A percentile compares a stretch with the other conserved stretches of the same genome.
Evolutionary conservation across 2,797 vertebrate species (phyloP).

Genomic region (Ciconia nigra): DNA sequence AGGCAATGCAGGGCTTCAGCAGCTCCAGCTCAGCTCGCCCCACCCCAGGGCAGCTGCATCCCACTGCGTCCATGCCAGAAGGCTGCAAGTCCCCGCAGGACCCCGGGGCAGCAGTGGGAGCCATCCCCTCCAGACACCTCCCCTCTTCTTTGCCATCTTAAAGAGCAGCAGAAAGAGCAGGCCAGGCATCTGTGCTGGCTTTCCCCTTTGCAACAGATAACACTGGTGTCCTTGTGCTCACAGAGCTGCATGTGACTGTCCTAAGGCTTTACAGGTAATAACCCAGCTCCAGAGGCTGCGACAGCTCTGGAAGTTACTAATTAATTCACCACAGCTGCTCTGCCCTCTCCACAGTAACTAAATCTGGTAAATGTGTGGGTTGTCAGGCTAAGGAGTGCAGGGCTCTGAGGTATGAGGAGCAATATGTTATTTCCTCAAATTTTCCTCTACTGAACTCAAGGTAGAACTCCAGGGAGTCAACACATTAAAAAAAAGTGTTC

Average conservation of each 20-base stretch:
- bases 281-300: background rate
- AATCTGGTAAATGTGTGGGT: background rate
- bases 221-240: background rate
- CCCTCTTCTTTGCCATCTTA: background rate
- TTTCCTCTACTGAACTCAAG: background rate
- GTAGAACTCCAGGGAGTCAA: background rate
- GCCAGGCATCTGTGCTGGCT: background rate
- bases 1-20: background rate
- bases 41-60: background rate
- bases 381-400: background rate
- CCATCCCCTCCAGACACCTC: background rate
- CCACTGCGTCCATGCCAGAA: background rate
- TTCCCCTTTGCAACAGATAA: background rate
- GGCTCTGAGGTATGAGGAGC: background rate
- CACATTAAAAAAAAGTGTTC: background rate
- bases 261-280: background rate
- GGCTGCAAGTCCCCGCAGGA: background rate
- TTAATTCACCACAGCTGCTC: background rate
- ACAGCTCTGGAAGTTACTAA: background rate
- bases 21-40: background rate
- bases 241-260: background rate
- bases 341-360: background rate
- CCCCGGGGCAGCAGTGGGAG: background rate
- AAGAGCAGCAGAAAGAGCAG: background rate
- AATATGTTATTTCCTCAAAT: background rate